phyloP scores from a whole-genome alignment of 2,888 invertebrate genomes.

The Synanthedon tipuliformis region DNA sequence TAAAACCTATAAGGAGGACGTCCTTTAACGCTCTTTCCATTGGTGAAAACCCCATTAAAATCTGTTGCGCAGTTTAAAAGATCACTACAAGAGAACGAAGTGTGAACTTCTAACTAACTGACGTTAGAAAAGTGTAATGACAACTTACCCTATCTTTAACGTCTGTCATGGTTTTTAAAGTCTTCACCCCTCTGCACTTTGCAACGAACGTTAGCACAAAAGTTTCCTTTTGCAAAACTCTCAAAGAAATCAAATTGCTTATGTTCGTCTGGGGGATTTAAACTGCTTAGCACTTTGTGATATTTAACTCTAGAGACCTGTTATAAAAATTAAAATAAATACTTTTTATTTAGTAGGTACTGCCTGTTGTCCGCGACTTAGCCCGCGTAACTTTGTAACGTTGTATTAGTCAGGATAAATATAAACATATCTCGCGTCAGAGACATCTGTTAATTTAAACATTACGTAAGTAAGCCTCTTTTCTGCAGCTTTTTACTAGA shows the following conservation, averaged over 20 bases:
- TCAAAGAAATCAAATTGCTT: conserved; percentile 2
- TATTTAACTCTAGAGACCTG: conserved; percentile 2
- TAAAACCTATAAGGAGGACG: no score
- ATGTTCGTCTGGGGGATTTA: conserved; percentile 2
- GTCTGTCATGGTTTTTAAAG: background rate
- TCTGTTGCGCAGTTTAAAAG: no score
- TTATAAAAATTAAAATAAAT: background rate
- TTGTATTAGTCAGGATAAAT: no score
- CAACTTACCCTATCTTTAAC: conserved; percentile 2
- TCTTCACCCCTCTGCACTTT: conserved; percentile 2
- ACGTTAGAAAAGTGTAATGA: background rate
- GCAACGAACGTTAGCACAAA: conserved; percentile 1
- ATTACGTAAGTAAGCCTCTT: no score
- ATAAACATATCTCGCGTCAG: no score
- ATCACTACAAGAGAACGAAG: background rate
- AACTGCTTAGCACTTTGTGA: conserved; percentile 3
- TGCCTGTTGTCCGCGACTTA: no score
- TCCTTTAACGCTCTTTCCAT: no score
- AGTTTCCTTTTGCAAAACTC: conserved; percentile 3
- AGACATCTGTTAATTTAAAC: no score
- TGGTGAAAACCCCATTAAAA: no score
- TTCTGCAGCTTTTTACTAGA: no score
- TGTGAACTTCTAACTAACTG: background rate
- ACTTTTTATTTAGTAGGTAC: no score
- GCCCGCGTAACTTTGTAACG: no score